phyloP scores from a whole-genome alignment of 1,140 invertebrate species.

The Dendrolimus kikuchii region DNA sequence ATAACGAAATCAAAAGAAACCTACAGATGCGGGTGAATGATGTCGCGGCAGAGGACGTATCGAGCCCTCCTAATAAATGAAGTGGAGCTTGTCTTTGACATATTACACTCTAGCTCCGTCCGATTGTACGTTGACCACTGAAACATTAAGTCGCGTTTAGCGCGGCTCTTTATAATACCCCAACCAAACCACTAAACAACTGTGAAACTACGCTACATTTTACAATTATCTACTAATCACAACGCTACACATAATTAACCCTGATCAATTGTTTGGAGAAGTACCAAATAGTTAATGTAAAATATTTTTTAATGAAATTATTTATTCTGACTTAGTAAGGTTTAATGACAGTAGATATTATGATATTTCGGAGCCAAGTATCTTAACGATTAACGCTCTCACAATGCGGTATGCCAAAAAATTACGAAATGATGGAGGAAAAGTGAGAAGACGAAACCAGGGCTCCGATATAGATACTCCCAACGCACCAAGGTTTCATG shows the following conservation, averaged over 20 bases:
- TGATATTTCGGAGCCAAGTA: no score
- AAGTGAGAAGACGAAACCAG: no score
- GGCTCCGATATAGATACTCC: no score
- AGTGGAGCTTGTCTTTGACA: constrained; percentile 27
- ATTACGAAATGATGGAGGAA: no score
- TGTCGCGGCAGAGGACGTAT: constrained; percentile 58
- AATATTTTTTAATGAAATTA: no score
- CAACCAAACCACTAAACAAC: constrained; percentile 40
- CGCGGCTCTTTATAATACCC: constrained; percentile 28
- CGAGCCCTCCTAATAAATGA: constrained; percentile 47
- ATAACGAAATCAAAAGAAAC: constrained; percentile 57
- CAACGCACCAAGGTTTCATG: no score
- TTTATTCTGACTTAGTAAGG: no score
- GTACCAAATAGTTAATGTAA: no score
- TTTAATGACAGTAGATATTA: no score
- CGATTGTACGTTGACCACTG: constrained; percentile 63
- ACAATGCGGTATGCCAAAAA: no score
- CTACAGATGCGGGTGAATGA: constrained; percentile 60
- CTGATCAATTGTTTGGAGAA: background rate
- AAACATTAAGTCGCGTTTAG: constrained; percentile 63
- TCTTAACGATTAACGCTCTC: no score
- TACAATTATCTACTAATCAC: constrained; percentile 4
- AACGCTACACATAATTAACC: background rate
- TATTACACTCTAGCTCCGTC: constrained; percentile 61
- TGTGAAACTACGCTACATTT: constrained; percentile 20